Evolutionary conservation across 1,140 invertebrate genomes (phyloP), one percentile per base, ranked within the genome.

Genomic region (Trichoplusia ni): DNA sequence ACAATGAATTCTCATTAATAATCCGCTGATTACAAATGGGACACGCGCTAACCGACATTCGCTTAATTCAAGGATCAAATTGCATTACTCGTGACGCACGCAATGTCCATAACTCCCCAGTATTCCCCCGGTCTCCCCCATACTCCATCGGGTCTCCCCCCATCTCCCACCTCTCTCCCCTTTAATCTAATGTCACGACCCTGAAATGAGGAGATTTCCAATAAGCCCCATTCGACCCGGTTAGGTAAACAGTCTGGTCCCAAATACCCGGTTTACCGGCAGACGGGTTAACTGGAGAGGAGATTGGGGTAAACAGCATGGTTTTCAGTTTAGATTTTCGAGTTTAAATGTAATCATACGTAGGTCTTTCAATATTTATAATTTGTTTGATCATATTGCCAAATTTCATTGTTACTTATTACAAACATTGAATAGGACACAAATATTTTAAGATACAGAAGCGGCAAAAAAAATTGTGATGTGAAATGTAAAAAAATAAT

Each of bases 21-120:
- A 8, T 38, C 42, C 44, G 21, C 6, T 42, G 25, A 58, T 42
- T 56, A 38, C 35, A 29, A 5, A 25, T 2, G 8, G 3, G 19
- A 42, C 54, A 21, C n/a, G n/a, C n/a, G n/a, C n/a, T 31, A 14
- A 8, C 19, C n/a, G 14, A 54, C 35, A 25, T 16, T 27, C 23
- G 44, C 25, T 58, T 31, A 21, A 58, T 58, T 58, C 54, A 58
- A 44, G 25, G 23, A 58, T 58, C 37, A 58, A 58, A 29, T 58
- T 58, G 25, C 54, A 58, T 58, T 58, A 44, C 37, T 8, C 8
- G 14, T 58, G 54, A 42, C 54, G 54, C 31, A 54, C 35, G 13
- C 54, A 19, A 8, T 7, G 11, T 2, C 18, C 14, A 38, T 23
- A 18, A 14, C 4, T 27, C 38, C 54, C n/a, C 25, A 7, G n/a